Percentiles rank a stretch among this genome's conserved stretches.
Conservation (phyloP, 2,888 invertebrate genomes). For the Tenthredo livida region DNA sequence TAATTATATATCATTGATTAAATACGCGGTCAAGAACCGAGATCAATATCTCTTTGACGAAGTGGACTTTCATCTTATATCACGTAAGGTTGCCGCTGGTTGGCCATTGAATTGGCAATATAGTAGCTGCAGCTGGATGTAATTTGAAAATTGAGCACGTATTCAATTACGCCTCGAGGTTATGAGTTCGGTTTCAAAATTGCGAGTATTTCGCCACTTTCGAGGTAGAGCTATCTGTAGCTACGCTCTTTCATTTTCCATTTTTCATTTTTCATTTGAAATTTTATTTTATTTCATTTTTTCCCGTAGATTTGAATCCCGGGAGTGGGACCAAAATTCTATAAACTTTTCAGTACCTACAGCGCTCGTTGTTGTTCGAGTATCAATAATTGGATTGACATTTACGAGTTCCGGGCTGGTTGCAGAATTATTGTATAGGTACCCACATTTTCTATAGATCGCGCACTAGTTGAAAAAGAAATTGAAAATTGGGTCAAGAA, state of each 20-base stretch:
- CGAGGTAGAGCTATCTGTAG: not conserved
- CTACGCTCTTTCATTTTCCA: not conserved
- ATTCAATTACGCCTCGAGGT: constrained; percentile 9
- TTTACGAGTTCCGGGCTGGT: not conserved
- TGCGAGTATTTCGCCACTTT: not conserved
- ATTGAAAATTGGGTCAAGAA: not conserved
- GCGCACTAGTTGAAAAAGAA: not conserved
- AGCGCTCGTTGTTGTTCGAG: not conserved
- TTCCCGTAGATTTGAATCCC: not conserved
- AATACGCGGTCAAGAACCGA: not conserved
- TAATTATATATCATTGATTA: constrained; percentile 25
- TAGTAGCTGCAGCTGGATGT: not conserved
- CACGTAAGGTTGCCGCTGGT: not conserved
- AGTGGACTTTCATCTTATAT: not conserved
- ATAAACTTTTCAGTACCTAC: not conserved
- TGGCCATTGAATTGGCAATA: not conserved
- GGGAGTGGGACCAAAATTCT: not conserved
- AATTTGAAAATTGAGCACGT: constrained; percentile 28
- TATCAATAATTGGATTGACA: constrained; percentile 12
- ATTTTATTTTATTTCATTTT: not conserved
- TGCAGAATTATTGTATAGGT: not conserved
- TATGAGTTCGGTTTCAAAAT: constrained; percentile 20
- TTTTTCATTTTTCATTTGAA: not conserved
- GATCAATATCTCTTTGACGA: not conserved
- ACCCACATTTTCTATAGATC: not conserved